Evolutionary conservation across 2,888 invertebrate species (phyloP).

Genomic region (Kuschelorhynchus macadamiae): DNA sequence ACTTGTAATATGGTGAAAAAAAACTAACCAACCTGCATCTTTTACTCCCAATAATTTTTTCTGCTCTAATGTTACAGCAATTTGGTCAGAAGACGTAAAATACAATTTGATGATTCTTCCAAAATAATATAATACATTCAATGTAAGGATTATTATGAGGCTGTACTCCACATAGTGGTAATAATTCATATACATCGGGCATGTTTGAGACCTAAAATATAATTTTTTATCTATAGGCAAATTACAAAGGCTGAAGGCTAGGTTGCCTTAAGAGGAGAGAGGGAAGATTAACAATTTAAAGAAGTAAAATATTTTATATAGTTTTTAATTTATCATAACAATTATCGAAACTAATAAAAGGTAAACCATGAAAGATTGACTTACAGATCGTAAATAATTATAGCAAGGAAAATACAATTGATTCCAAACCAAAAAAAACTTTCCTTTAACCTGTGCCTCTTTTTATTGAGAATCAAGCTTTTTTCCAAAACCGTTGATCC

Average conservation of each 20-base stretch:
- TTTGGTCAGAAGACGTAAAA: conserved; percentile 65
- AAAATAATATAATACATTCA: conserved; percentile 72
- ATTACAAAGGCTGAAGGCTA: conserved; percentile 9
- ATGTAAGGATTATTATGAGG: conserved; percentile 66
- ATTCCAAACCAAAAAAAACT: conserved; percentile 74
- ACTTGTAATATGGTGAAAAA: conserved; percentile 2
- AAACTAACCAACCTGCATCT: conserved; percentile 63
- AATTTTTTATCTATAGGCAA: background rate
- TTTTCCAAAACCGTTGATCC: conserved; percentile 70
- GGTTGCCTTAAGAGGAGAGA: background rate
- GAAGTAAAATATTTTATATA: too few relatives aligned
- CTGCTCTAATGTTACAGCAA: conserved; percentile 71
- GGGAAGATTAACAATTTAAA: too few relatives aligned
- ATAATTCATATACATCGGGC: conserved; percentile 68
- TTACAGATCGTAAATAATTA: conserved; percentile 76
- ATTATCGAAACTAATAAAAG: too few relatives aligned
- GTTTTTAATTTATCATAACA: too few relatives aligned
- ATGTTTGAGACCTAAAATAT: conserved; percentile 66
- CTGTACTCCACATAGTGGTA: conserved; percentile 68
- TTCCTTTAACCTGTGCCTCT: conserved; percentile 69
- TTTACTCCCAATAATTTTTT: conserved; percentile 71
- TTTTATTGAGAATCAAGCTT: conserved; percentile 72
- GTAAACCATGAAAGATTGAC: too few relatives aligned
- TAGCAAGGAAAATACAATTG: conserved; percentile 71
- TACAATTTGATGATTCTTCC: conserved; percentile 68